Evolutionary conservation across 2,888 invertebrate genomes (phyloP).

Genomic region (Lissocephala sabroskyi): DNA sequence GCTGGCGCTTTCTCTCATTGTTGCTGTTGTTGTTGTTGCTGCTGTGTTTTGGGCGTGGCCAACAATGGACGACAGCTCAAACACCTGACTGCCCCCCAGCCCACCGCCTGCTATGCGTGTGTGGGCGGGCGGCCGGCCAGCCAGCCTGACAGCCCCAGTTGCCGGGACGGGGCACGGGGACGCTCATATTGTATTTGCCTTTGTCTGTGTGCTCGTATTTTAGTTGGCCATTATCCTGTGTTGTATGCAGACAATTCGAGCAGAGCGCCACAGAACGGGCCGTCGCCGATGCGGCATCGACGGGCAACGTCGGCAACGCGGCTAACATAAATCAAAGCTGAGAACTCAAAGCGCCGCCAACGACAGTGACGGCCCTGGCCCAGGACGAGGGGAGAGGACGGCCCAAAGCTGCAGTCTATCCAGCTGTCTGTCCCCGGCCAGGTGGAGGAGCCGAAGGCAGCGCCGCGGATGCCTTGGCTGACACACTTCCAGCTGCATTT

Average conservation of each 20-base stretch:
- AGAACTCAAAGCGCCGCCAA: conserved; percentile 44
- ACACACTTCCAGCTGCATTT: conserved; percentile 58
- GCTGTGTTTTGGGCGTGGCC: too few relatives aligned
- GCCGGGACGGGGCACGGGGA: too few relatives aligned
- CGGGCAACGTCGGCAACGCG: conserved; percentile 17
- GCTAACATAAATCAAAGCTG: conserved; percentile 56
- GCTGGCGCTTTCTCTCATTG: too few relatives aligned
- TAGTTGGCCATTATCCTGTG: conserved; percentile 49
- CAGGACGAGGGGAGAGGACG: neutral
- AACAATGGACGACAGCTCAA: too few relatives aligned
- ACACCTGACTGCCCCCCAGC: too few relatives aligned
- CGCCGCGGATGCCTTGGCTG: conserved; percentile 38
- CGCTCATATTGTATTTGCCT: neutral
- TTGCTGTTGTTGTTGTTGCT: too few relatives aligned
- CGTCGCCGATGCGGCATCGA: neutral
- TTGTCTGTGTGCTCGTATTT: conserved; percentile 34
- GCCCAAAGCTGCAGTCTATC: neutral
- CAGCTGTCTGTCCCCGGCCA: conserved; percentile 18
- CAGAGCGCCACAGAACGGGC: conserved; percentile 1
- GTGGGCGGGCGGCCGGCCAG: too few relatives aligned
- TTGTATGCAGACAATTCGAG: conserved; percentile 48
- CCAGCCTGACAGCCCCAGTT: too few relatives aligned
- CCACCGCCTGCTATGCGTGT: too few relatives aligned
- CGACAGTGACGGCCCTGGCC: conserved; percentile 38
- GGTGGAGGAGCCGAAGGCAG: conserved; percentile 3